Base-by-base conservation (phyloP, 2,113 vertebrate species). In the Excalfactoria chinensis region DNA sequence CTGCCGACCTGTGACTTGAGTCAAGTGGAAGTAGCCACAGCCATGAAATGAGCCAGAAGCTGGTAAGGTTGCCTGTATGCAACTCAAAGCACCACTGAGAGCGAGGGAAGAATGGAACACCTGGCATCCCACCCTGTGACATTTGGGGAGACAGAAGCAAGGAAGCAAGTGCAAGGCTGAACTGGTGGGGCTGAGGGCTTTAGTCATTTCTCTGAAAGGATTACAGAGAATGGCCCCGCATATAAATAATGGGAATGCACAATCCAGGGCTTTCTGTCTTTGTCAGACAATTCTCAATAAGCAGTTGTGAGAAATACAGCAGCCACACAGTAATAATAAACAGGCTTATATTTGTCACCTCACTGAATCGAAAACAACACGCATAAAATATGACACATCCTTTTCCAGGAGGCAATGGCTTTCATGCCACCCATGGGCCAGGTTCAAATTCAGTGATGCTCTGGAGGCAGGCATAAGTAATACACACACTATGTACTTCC, bases 311-410 rank as follows among this genome's bases (percentile, higher is more conserved):
- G 75, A 95, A 91, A 95, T 70, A 73, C 28, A 76, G 78, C 70
- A 87, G 70, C 48, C 60, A 84, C 66, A 56, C 0, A 0, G 58
- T 81, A 88, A 92, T 88, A 90, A 79, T 87, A 83, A 70, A 51
- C 40, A 76, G 56, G 71, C 55, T 95, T 75, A 41, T 55, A 83
- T 91, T 89, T 91, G 85, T 93, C 79, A 93, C 46, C 37, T 70
- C 84, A 49, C 17, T 93, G 87, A 91, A 89, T 85, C 34, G 48
- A 88, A 73, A 81, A 40, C 43, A 83, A 40, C 62, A 89, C 43
- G 21, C 55, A 70, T 41, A 89, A 96, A 89, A 83, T 67, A 91
- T 55, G 56, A 83, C 32, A 48, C 30, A 73, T 55, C 85, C 79
- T 73, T 79, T 79, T 93, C 20, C 59, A 59, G 49, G 13, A 91